A percentile compares a stretch with the other conserved stretches of the same genome.
Evolutionary conservation across 2,888 invertebrate genomes (phyloP).

Genomic region (Nymphalis polychloros): DNA sequence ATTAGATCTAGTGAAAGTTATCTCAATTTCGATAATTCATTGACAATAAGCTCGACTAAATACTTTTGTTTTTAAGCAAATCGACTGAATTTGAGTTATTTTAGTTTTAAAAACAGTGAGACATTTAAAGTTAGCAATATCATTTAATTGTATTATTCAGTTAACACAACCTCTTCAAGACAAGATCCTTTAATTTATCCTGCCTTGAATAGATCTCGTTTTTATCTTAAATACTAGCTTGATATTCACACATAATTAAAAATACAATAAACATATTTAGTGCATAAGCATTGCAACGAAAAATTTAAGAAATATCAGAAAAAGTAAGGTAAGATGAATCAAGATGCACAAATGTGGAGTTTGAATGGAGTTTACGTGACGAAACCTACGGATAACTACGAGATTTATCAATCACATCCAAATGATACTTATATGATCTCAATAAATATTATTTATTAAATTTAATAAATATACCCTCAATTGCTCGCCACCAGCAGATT

Average conservation of each 20-base stretch:
- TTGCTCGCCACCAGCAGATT: constrained; percentile 67
- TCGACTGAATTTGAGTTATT: constrained; percentile 12
- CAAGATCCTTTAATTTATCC: neutral
- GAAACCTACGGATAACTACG: constrained; percentile 35
- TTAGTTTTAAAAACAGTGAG: constrained; percentile 4
- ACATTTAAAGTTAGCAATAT: neutral
- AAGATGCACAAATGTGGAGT: constrained; percentile 36
- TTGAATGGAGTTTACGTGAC: constrained; percentile 39
- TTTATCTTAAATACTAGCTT: constrained; percentile 26
- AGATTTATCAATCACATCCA: constrained; percentile 24
- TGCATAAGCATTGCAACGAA: constrained; percentile 75
- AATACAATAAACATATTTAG: constrained; percentile 46
- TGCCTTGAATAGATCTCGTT: constrained; percentile 14
- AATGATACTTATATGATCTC: constrained; percentile 25
- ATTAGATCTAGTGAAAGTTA: constrained; percentile 14
- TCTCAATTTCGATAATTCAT: constrained; percentile 12
- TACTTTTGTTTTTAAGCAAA: constrained; percentile 19
- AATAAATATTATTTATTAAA: constrained; percentile 18
- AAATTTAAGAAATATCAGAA: constrained; percentile 28
- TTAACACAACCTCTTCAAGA: constrained; percentile 11
- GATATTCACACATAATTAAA: constrained; percentile 28
- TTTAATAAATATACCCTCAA: constrained; percentile 39
- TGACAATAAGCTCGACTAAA: constrained; percentile 21
- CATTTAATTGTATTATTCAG: neutral
- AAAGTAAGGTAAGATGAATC: constrained; percentile 25